These are phyloP conservation scores for Eilema sororculum DNA, from an alignment of 2,888 invertebrate genomes.

Conservation along the genomic window DNA sequence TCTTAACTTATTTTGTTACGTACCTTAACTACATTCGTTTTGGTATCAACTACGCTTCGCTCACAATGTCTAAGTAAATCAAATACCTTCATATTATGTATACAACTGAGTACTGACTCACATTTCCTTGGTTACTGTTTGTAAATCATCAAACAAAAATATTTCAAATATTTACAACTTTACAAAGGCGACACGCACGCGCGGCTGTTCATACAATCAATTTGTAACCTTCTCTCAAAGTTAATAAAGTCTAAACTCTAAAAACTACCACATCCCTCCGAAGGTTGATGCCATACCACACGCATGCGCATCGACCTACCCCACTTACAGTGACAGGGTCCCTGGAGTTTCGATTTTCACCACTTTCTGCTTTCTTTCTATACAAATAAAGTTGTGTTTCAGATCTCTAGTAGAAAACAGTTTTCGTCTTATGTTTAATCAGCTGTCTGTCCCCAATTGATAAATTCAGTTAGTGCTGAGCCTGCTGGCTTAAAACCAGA, in stretches of 20 bases:
- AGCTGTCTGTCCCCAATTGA: conserved; percentile 82
- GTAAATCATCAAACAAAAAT: conserved; percentile 70
- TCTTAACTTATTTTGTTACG: conserved; percentile 16
- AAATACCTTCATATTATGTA: conserved; percentile 50
- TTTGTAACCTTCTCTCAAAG: conserved; percentile 44
- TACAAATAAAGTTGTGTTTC: conserved; percentile 69
- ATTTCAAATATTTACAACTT: conserved; percentile 70
- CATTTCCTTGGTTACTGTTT: conserved; percentile 71
- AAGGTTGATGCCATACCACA: conserved; percentile 65
- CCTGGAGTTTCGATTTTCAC: conserved; percentile 49
- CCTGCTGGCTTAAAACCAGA: conserved; percentile 69
- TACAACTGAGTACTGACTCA: conserved; percentile 56
- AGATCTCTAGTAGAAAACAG: conserved; percentile 62
- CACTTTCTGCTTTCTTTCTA: conserved; percentile 64
- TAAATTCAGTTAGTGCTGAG: conserved; percentile 79
- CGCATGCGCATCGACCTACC: conserved; percentile 78
- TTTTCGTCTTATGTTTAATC: conserved; percentile 76
- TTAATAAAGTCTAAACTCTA: conserved; percentile 55
- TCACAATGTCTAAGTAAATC: conserved; percentile 37
- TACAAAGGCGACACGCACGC: conserved; percentile 69
- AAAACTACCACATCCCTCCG: conserved; percentile 44
- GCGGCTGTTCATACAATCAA: conserved; percentile 28
- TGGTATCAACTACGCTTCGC: conserved; percentile 13
- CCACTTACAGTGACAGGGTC: conserved; percentile 65
- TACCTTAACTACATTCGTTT: neutral